Percentiles rank a stretch among this genome's conserved stretches.
These are phyloP conservation scores for Aleiodes leptofemur DNA, from an alignment of 2,888 invertebrate species.

Conservation along the genomic window DNA sequence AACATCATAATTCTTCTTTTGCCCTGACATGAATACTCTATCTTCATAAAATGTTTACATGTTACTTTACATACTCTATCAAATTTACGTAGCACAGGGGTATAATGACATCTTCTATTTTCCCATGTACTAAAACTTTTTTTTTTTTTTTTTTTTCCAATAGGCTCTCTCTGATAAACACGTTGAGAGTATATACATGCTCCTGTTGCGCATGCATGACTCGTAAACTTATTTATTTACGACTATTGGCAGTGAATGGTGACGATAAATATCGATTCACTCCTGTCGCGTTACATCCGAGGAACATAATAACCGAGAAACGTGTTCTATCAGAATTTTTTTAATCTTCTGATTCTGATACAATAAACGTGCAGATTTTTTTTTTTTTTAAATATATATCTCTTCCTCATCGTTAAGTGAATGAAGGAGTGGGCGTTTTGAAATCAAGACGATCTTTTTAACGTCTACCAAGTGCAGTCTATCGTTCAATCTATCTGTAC, in stretches of 20 bases:
- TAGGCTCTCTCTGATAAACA: neutral
- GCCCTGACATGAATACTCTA: neutral
- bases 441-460: constrained; percentile 14
- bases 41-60: neutral
- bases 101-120: neutral
- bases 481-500: constrained; percentile 15
- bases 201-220: constrained; percentile 12
- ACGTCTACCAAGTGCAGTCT: neutral
- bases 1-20: constrained; percentile 1
- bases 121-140: neutral
- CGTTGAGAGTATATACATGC: neutral
- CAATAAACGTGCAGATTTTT: neutral
- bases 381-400: neutral
- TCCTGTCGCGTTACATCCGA: too few species aligned
- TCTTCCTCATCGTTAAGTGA: constrained; percentile 6
- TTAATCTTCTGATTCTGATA: neutral
- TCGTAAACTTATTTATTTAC: constrained; percentile 9
- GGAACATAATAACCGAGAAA: too few species aligned
- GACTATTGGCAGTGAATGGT: constrained; percentile 6
- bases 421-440: constrained; percentile 14
- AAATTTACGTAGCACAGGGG: neutral
- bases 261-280: neutral
- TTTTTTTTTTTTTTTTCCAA: neutral
- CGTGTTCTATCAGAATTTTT: neutral
- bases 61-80: constrained; percentile 14